Evolutionary conservation across 2,888 invertebrate genomes (phyloP).

Genomic region (Standfussiana lucernea): DNA sequence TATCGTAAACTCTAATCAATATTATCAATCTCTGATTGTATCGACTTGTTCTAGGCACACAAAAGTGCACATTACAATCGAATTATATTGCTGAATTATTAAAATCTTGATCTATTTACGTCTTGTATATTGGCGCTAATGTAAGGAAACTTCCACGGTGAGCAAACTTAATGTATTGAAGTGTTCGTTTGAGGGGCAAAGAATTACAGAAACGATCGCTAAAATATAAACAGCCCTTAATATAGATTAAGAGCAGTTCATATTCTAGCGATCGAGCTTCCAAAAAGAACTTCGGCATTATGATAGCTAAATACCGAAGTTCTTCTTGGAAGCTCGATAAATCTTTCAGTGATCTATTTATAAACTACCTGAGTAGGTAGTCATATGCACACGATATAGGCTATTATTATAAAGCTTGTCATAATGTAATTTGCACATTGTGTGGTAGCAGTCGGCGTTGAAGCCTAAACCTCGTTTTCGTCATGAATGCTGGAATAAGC

Average conservation of each 20-base stretch:
- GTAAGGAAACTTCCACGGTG: background rate
- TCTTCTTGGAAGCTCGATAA: slow-evolving; percentile 3
- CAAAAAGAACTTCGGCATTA: too few relatives aligned
- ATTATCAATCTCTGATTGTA: slow-evolving; percentile 34
- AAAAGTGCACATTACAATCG: slow-evolving; percentile 29
- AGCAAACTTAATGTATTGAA: slow-evolving; percentile 1
- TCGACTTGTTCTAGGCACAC: slow-evolving; percentile 36
- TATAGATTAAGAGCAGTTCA: too few relatives aligned
- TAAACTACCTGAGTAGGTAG: background rate
- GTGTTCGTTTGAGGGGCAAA: slow-evolving; percentile 19
- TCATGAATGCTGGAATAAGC: background rate
- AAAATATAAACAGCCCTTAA: slow-evolving; percentile 12
- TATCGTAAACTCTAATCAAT: slow-evolving; percentile 28
- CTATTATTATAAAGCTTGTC: background rate
- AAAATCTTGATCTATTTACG: slow-evolving; percentile 33
- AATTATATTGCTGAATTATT: slow-evolving; percentile 38
- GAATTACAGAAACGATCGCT: background rate
- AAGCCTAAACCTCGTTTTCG: background rate
- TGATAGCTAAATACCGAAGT: background rate
- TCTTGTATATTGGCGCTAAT: slow-evolving; percentile 25
- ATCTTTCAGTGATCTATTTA: slow-evolving; percentile 7
- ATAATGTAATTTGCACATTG: background rate
- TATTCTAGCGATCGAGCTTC: too few relatives aligned
- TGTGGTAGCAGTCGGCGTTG: background rate
- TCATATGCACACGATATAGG: background rate